These are phyloP conservation scores for Diplodus puntazzo DNA, from an alignment of 2,797 vertebrate species.

Conservation along the genomic window DNA sequence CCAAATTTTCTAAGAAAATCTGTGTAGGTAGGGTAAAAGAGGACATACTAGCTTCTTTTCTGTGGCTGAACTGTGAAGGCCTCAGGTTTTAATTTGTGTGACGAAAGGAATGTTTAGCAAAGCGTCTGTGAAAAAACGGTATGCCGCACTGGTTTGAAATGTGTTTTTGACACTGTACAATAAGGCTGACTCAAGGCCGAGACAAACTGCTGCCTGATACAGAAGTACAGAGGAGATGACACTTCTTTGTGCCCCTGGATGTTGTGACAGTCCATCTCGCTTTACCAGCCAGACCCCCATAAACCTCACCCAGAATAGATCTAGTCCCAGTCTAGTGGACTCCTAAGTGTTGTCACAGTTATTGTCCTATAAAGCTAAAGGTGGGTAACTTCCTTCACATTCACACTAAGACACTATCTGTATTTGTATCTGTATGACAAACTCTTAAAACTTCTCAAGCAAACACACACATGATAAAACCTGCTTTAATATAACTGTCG, in stretches of 20 bases:
- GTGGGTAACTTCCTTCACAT: constrained; percentile 10
- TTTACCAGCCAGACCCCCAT: constrained; percentile 15
- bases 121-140: neutral
- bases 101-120: neutral
- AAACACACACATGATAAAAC: constrained; percentile 13
- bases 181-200: neutral
- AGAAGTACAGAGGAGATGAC: neutral
- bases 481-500: neutral
- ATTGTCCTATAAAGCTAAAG: constrained; percentile 42
- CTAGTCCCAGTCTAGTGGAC: neutral
- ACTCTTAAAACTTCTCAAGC: neutral
- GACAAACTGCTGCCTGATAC: neutral
- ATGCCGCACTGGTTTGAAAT: neutral
- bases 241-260: constrained; percentile 25
- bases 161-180: neutral
- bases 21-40: neutral
- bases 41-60: neutral
- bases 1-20: neutral
- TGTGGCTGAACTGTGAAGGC: neutral
- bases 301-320: constrained; percentile 49
- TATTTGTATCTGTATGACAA: neutral
- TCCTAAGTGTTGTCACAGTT: constrained; percentile 18
- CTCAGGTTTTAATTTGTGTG: neutral
- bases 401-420: constrained; percentile 35
- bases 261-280: constrained; percentile 33